Evolutionary conservation across 2,888 invertebrate species (phyloP).

Genomic region (Andrena haemorrhoa): DNA sequence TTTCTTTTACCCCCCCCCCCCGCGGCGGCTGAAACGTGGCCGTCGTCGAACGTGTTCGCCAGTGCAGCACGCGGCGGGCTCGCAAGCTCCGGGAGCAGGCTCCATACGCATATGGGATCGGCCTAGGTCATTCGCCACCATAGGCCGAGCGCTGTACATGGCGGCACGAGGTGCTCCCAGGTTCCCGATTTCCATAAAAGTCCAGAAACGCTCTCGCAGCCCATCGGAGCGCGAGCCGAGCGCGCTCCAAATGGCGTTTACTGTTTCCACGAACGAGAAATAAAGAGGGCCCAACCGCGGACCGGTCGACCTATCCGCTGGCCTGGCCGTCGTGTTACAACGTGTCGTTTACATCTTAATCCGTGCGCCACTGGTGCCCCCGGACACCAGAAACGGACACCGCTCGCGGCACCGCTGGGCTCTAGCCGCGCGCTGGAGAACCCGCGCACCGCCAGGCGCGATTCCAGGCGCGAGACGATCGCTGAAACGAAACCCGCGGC

Average conservation of each 20-base stretch:
- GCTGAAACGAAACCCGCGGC: slow-evolving; percentile 55
- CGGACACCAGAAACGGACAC: slow-evolving; percentile 16
- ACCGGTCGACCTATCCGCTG: slow-evolving; percentile 50
- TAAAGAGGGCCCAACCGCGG: slow-evolving; percentile 48
- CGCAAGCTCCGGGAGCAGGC: slow-evolving; percentile 33
- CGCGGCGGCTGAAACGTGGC: background rate
- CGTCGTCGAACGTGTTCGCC: slow-evolving; percentile 18
- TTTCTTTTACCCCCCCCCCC: slow-evolving; percentile 8
- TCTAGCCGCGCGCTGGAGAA: slow-evolving; percentile 32
- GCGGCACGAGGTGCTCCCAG: slow-evolving; percentile 70
- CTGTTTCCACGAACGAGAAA: slow-evolving; percentile 74
- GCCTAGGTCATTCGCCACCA: slow-evolving; percentile 67
- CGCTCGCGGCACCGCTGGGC: slow-evolving; percentile 9
- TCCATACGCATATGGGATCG: slow-evolving; percentile 46
- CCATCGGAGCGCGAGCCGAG: slow-evolving; percentile 63
- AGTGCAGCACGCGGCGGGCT: background rate
- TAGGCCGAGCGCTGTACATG: slow-evolving; percentile 67
- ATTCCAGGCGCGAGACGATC: slow-evolving; percentile 61
- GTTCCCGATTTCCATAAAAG: slow-evolving; percentile 81
- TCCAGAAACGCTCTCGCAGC: slow-evolving; percentile 74
- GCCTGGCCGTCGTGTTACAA: slow-evolving; percentile 32
- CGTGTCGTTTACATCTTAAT: slow-evolving; percentile 75
- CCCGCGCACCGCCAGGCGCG: slow-evolving; percentile 65
- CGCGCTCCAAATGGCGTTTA: slow-evolving; percentile 73
- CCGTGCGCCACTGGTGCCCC: slow-evolving; percentile 25